phyloP scores from a whole-genome alignment of 1,140 invertebrate genomes.

The Rhagoletis pomonella region DNA sequence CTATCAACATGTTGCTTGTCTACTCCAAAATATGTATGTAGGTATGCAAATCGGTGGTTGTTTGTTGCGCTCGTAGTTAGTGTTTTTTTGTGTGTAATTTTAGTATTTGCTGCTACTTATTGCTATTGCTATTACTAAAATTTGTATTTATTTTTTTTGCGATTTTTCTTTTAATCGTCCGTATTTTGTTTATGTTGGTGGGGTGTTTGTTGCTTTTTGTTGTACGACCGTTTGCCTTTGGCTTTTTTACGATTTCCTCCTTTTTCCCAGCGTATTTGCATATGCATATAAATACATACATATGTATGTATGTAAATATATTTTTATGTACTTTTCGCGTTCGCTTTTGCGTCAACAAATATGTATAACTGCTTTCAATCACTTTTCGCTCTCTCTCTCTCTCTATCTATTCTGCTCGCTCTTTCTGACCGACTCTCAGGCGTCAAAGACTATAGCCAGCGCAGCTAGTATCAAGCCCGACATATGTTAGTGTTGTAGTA shows the following conservation, averaged over 20 bases:
- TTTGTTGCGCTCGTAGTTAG: neutral
- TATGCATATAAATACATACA: neutral
- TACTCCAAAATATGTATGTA: neutral
- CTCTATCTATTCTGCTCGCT: neutral
- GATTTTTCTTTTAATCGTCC: neutral
- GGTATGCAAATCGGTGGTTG: neutral
- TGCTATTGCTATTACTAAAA: neutral
- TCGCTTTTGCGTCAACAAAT: conserved; percentile 6
- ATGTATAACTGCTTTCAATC: neutral
- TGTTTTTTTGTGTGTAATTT: neutral
- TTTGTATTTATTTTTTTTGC: neutral
- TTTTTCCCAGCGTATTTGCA: neutral
- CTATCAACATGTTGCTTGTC: conserved; percentile 24
- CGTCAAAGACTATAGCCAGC: conserved; percentile 7
- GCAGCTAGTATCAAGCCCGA: conserved; percentile 10
- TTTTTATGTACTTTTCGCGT: neutral
- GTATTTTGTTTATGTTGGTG: neutral
- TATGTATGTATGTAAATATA: neutral
- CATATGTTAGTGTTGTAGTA: conserved; percentile 37
- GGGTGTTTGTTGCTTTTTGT: neutral
- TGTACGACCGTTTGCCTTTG: conserved; percentile 15
- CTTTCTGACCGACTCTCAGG: neutral
- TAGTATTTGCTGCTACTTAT: neutral
- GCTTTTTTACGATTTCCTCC: neutral
- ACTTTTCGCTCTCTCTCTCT: neutral